Conservation (phyloP, 2,113 vertebrate genomes). For the Synchiropus splendidus region DNA sequence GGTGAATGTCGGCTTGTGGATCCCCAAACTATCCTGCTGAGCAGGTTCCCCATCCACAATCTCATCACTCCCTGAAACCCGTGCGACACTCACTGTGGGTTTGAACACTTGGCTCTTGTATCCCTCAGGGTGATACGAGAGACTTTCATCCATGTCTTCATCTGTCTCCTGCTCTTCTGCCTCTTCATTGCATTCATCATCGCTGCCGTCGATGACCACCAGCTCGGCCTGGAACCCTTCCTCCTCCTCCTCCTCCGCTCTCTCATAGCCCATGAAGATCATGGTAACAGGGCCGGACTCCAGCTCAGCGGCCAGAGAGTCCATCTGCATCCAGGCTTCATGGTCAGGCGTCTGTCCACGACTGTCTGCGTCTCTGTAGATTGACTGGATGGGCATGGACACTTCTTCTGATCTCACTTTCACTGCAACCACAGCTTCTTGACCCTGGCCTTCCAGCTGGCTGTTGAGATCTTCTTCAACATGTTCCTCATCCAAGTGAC, state of each 20-base stretch:
- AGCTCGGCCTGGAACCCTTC: slow-evolving; percentile 81
- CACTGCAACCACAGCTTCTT: slow-evolving; percentile 23
- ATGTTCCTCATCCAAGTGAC: slow-evolving; percentile 1
- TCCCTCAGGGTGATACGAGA: slow-evolving; percentile 72
- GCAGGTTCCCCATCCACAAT: slow-evolving; percentile 11
- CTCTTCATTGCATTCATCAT: slow-evolving; percentile 61
- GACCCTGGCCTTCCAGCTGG: background rate
- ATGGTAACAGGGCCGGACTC: slow-evolving; percentile 78
- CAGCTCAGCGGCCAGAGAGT: slow-evolving; percentile 60
- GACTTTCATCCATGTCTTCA: slow-evolving; percentile 15
- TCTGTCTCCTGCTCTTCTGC: slow-evolving; percentile 28
- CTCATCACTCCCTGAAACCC: slow-evolving; percentile 1
- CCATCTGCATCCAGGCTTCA: slow-evolving; percentile 16
- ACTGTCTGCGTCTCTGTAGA: slow-evolving; percentile 7
- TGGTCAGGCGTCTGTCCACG: background rate
- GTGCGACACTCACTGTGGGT: slow-evolving; percentile 40
- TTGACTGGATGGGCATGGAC: slow-evolving; percentile 1
- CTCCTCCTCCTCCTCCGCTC: slow-evolving; percentile 68
- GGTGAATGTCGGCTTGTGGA: slow-evolving; percentile 64
- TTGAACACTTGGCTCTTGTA: slow-evolving; percentile 74
- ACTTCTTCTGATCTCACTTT: slow-evolving; percentile 22
- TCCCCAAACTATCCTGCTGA: slow-evolving; percentile 64
- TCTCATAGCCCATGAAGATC: slow-evolving; percentile 97
- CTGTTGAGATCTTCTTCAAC: slow-evolving; percentile 3
- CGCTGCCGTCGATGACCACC: slow-evolving; percentile 77